Conservation (phyloP, 1,140 invertebrate species). For the Calosoma granatense region DNA sequence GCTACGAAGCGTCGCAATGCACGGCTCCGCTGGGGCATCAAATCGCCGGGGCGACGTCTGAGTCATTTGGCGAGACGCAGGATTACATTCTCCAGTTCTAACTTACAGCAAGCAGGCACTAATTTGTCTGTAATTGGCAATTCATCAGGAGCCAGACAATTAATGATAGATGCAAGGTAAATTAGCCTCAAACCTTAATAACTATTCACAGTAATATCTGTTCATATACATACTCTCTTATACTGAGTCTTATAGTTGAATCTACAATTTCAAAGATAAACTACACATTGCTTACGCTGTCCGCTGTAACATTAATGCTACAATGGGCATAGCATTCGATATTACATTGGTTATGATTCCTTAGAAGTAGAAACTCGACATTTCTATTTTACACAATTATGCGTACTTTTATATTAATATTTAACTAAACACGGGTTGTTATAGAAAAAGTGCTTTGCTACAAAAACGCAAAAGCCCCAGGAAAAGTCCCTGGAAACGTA, state of each 20-base stretch:
- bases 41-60: constrained; percentile 53
- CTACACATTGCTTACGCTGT: no score
- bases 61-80: constrained; percentile 53
- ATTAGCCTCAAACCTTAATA: no score
- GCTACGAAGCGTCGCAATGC: constrained; percentile 43
- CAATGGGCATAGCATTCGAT: no score
- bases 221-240: not conserved
- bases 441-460: not conserved
- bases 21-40: constrained; percentile 40
- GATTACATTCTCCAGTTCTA: constrained; percentile 51
- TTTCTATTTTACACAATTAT: no score
- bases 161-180: constrained; percentile 31
- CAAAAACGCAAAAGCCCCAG: constrained; percentile 32
- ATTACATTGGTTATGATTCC: no score
- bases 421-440: no score
- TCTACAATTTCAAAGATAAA: no score
- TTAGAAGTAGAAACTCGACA: no score
- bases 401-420: no score
- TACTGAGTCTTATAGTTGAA: no score
- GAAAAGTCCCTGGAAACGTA: constrained; percentile 32
- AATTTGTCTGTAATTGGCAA: constrained; percentile 1
- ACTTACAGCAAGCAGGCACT: constrained; percentile 23
- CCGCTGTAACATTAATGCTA: no score
- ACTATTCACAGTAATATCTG: not conserved
- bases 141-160: constrained; percentile 25